Conservation (phyloP, 2,797 vertebrate species). For the Alosa sapidissima region DNA sequence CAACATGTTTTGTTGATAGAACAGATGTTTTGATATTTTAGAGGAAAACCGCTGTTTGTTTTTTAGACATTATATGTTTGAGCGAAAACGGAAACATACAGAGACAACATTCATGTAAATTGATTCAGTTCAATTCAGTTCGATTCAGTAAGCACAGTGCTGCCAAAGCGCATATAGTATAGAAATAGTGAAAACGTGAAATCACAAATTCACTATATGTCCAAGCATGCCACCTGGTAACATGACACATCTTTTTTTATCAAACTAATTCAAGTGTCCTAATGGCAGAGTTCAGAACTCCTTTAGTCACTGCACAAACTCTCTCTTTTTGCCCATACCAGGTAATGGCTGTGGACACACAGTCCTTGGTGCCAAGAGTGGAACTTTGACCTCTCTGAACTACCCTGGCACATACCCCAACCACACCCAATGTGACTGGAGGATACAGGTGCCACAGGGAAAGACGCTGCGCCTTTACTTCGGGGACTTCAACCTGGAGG, state of each 20-base stretch:
- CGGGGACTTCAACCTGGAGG: conserved; percentile 83
- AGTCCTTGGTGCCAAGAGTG: conserved; percentile 73
- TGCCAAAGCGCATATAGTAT: no score
- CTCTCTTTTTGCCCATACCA: conserved; percentile 52
- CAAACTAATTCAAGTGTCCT: not conserved
- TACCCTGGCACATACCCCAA: conserved; percentile 87
- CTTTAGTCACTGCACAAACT: not conserved
- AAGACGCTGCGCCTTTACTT: conserved; percentile 76
- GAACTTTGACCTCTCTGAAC: conserved; percentile 83
- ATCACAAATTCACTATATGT: not conserved
- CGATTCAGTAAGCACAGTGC: no score
- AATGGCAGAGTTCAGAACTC: not conserved
- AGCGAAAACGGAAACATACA: not conserved
- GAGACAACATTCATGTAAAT: not conserved
- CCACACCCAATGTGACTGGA: conserved; percentile 77
- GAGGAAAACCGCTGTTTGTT: not conserved
- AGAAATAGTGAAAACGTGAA: no score
- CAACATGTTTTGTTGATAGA: not conserved
- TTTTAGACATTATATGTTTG: not conserved
- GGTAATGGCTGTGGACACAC: conserved; percentile 85
- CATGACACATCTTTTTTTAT: not conserved
- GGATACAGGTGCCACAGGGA: conserved; percentile 66
- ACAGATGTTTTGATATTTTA: not conserved
- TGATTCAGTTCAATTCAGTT: no score
- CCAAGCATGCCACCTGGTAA: not conserved